Base-by-base conservation (phyloP, 2,888 invertebrate genomes). In the Morpho achilles region DNA sequence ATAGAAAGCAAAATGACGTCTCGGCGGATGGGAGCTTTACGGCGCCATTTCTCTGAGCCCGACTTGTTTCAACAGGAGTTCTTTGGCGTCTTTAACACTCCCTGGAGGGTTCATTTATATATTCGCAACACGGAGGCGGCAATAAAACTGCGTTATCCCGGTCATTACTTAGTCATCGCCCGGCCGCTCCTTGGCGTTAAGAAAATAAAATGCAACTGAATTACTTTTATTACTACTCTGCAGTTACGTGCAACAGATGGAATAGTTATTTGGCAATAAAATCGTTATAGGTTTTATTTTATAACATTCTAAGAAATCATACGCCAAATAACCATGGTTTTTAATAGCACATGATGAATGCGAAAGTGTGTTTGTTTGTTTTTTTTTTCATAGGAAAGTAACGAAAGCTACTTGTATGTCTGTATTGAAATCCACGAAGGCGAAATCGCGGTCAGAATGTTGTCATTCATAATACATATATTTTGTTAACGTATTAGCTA, bases 141-240 rank as follows among this genome's bases (percentile, higher is more conserved):
- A 86, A 87, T 89, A 90, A 90, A 90, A 86, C 84, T 83, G 89
- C 84, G 89, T 90, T 89, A 90, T 87, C 83, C 87, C 75, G 78
- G 87, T 89, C 89, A 89, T 90, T 89, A 89, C 87, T 90, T 88
- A 90, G 90, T 89, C 89, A 90, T 89, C 88, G 81, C 84, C 80
- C 73, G 76, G 79, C 79, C 80, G 79, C 75, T 70, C 71, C 71
- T 72, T 69, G 77, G 72, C 72, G 68, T 70, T 62, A 69, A 62
- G 77, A 73, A 81, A 80, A 84, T 87, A 86, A 88, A 88, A 86
- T 87, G 87, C 87, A 87, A 71, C 79, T 70, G 73, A 80, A 86
- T 80, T 79, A 81, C 80, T 80, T 66, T 64, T 65, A 66, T 59
- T 60, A 60, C 59, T 60, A 58, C 64, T 59, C 54, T 67, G 66